A percentile compares a stretch with the other conserved stretches of the same genome.
Conservation (phyloP, 35 echinoderm and acorn worm species). For the Amphiura filiformis region DNA sequence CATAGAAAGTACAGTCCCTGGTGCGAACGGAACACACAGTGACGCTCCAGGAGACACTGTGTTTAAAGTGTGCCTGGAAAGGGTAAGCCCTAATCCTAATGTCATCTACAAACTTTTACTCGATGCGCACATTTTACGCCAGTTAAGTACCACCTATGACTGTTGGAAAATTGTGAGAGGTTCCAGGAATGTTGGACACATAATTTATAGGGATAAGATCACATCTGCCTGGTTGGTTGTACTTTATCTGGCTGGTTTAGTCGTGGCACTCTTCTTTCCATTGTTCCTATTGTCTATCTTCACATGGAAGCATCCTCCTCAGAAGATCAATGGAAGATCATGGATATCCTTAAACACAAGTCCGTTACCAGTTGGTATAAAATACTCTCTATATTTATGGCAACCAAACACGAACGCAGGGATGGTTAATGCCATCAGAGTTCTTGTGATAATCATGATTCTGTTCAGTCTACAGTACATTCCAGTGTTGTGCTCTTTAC, state of each 20-base stretch:
- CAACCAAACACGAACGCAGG: neutral
- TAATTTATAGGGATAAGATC: neutral
- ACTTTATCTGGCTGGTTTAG: neutral
- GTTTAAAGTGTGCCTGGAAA: neutral
- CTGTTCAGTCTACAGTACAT: neutral
- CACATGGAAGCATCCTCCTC: neutral
- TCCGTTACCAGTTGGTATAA: neutral
- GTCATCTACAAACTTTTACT: neutral
- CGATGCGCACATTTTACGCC: neutral
- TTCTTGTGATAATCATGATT: neutral
- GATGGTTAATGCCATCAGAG: neutral
- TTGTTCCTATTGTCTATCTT: neutral
- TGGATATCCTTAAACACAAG: neutral
- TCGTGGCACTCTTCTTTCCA: neutral
- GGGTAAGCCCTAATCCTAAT: neutral
- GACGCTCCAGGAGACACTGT: neutral
- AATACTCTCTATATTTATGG: neutral
- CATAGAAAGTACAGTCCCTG: neutral
- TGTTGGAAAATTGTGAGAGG: neutral
- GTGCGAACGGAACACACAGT: neutral
- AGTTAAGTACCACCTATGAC: neutral
- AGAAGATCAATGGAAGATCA: neutral
- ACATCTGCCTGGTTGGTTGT: neutral
- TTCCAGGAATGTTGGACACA: neutral
- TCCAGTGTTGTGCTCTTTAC: neutral